Base-by-base conservation (phyloP, 2,113 vertebrate species). In the Notarius lentiginosus region DNA sequence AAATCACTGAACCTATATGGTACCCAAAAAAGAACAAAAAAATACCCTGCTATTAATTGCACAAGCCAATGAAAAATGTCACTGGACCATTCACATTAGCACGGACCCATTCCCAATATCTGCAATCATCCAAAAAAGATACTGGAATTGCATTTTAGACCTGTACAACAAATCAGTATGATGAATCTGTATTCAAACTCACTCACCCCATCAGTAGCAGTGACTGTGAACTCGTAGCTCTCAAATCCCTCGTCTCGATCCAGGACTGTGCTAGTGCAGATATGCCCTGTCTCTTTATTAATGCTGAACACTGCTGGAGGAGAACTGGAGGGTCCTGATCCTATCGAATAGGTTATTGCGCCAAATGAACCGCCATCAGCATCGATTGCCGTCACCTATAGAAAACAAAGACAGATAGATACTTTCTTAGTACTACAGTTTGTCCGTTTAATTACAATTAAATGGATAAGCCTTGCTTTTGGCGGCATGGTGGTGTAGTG, bases 131-230 rank as follows among this genome's bases (percentile, higher is more conserved):
- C 56, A 47, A 58, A 60, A 41, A 15, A 60, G 8, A 49, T 8
- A 61, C 22, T 8, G 30, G 10, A 17, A 58, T 5, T 55, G 7
- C 72, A 34, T 66, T 72, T 10, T 15, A 14, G 8, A 55, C 27
- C 53, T 15, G 27, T 6, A 5, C 72, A 24, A 68, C 34, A 4
- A 66, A 51, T 11, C 17, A 17, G 11, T 10, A 65, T 18, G 15
- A 51, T 17, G 41, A 51, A 51, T 66, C 60, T 68, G 51, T 65
- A 63, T 61, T 81, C 1, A 0, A 4, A 47, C 18, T 60, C 10
- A 79, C 97, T 97, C 91, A 99, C 98, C 93, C 98, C 98, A 49
- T 99, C 98, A 0, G 96, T 95, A 24, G 97, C 98, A 0, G 96
- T 97, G 90, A 99, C 94, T 0, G 95, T 97, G 92, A 99, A 96